phyloP scores from a whole-genome alignment of 2,113 vertebrate species.

The Cephalopholis sonnerati region DNA sequence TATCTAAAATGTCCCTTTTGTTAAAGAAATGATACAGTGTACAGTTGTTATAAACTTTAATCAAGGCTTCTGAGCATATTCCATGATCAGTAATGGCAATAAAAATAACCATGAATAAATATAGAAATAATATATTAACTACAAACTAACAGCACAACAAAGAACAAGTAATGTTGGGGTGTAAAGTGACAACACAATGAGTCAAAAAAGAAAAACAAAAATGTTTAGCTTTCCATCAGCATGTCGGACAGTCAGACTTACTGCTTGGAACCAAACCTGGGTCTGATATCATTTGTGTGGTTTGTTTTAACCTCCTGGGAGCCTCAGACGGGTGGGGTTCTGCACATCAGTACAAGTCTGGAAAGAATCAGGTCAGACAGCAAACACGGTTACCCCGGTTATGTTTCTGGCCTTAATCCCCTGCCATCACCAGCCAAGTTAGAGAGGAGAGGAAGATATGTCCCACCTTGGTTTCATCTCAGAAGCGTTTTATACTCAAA shows the following conservation, averaged over 20 bases:
- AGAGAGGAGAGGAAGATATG: no score
- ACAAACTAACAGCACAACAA: conserved; percentile 8
- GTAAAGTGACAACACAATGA: conserved; percentile 6
- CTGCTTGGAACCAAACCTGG: background rate
- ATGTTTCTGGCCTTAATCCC: background rate
- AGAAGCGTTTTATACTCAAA: no score
- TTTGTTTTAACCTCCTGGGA: conserved; percentile 11
- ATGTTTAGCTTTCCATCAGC: background rate
- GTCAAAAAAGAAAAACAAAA: background rate
- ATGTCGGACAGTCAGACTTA: background rate
- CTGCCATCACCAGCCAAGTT: background rate
- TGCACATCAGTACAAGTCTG: background rate
- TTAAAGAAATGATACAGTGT: background rate
- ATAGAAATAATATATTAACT: conserved; percentile 6
- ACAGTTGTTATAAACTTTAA: conserved; percentile 32
- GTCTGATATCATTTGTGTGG: background rate
- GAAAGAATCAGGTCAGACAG: background rate
- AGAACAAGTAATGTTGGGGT: conserved; percentile 15
- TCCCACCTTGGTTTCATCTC: no score
- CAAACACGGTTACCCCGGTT: background rate
- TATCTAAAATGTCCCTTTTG: background rate
- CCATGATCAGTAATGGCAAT: conserved; percentile 23
- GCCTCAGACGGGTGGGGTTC: conserved; percentile 4
- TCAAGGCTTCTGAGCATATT: conserved; percentile 49
- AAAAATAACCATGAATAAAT: background rate